phyloP scores from a whole-genome alignment of 2,797 vertebrate species.

The Jordanella pulchra region DNA sequence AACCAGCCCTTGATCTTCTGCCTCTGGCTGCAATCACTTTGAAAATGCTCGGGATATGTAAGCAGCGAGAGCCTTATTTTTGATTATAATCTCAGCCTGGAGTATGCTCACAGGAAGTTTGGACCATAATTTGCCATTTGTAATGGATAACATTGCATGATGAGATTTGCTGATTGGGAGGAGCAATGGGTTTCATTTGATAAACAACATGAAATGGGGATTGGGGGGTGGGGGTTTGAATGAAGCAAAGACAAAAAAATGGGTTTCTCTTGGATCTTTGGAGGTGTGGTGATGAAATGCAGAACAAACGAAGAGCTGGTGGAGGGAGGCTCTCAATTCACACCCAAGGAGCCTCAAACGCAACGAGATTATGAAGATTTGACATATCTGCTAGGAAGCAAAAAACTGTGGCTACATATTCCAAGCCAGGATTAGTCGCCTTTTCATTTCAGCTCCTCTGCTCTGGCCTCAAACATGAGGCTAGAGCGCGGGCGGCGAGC shows the following conservation, averaged over 20 bases:
- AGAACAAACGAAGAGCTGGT: slow-evolving; percentile 10
- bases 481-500: slow-evolving; percentile 75
- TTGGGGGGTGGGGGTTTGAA: slow-evolving; percentile 29
- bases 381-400: slow-evolving; percentile 64
- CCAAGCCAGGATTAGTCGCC: slow-evolving; percentile 74
- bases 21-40: slow-evolving; percentile 26
- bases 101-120: slow-evolving; percentile 55
- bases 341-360: slow-evolving; percentile 53
- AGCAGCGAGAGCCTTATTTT: slow-evolving; percentile 36
- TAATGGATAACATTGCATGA: slow-evolving; percentile 64
- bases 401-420: slow-evolving; percentile 63
- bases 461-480: slow-evolving; percentile 71
- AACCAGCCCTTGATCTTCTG: slow-evolving; percentile 36
- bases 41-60: slow-evolving; percentile 23
- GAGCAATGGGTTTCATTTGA: slow-evolving; percentile 44
- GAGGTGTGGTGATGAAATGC: slow-evolving; percentile 35
- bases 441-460: slow-evolving; percentile 59
- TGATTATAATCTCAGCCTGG: slow-evolving; percentile 65
- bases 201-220: slow-evolving; percentile 14
- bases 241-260: slow-evolving; percentile 34
- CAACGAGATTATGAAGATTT: slow-evolving; percentile 75
- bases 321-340: slow-evolving; percentile 27
- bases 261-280: slow-evolving; percentile 35
- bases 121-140: slow-evolving; percentile 70
- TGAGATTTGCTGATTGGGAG: slow-evolving; percentile 60